phyloP scores from a whole-genome alignment of 2,888 invertebrate species.

The Drosophila lacicola region DNA sequence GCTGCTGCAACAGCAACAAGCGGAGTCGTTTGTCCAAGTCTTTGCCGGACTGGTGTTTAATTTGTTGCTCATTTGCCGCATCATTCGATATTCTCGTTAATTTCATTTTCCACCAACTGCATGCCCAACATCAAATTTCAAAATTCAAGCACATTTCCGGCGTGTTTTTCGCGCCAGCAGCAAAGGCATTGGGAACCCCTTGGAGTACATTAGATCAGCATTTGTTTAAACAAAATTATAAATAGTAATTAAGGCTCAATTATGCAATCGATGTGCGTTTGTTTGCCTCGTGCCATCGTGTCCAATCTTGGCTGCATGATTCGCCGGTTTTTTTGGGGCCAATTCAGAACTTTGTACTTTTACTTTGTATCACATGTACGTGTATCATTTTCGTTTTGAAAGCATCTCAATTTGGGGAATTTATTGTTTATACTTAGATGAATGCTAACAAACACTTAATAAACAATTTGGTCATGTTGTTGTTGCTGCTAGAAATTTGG shows the following conservation, averaged over 20 bases:
- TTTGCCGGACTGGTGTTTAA: slow-evolving; percentile 41
- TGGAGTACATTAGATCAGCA: slow-evolving; percentile 48
- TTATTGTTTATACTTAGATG: slow-evolving; percentile 65
- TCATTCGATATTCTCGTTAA: slow-evolving; percentile 69
- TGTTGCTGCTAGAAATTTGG: slow-evolving; percentile 46
- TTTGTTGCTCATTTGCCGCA: slow-evolving; percentile 75
- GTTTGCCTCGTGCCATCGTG: slow-evolving; percentile 35
- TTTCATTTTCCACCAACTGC: slow-evolving; percentile 35
- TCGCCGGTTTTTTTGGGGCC: slow-evolving; percentile 21
- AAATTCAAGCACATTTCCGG: slow-evolving; percentile 56
- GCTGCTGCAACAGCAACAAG: slow-evolving; percentile 38
- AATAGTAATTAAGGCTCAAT: slow-evolving; percentile 55
- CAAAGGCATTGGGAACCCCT: slow-evolving; percentile 4
- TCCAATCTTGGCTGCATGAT: slow-evolving; percentile 19
- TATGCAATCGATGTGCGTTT: slow-evolving; percentile 64
- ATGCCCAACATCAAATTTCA: slow-evolving; percentile 39
- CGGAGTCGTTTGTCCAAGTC: slow-evolving; percentile 48
- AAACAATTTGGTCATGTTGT: slow-evolving; percentile 61
- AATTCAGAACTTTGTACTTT: neutral
- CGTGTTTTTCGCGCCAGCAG: slow-evolving; percentile 32
- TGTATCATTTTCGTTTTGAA: slow-evolving; percentile 64
- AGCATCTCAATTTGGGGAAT: slow-evolving; percentile 60
- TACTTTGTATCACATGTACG: slow-evolving; percentile 12
- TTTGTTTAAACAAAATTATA: slow-evolving; percentile 62
- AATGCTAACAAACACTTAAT: slow-evolving; percentile 66